Base-by-base conservation (phyloP, 1,140 invertebrate species). In the Eumaeus atala region DNA sequence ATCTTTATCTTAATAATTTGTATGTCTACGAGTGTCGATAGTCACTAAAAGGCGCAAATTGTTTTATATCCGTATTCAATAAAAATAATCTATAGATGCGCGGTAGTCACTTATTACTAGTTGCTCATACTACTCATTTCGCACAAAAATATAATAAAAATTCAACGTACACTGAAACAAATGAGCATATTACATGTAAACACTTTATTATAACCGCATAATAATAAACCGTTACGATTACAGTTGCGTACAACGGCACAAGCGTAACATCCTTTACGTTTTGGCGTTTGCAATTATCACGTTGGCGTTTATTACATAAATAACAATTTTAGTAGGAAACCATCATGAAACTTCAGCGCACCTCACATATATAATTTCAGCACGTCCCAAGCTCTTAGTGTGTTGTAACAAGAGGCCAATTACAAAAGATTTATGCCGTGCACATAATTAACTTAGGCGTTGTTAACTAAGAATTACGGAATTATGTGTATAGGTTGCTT, bases 401-500 rank as follows among this genome's bases (percentile, higher is more conserved):
- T 85, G 80, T 74, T 81, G 82, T 75, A 86, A 86, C 80, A 80
- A 68, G 82, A 86, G 77, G 77, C 82, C 82, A 86, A 86, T 86
- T 86, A 86, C 82, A 66, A 86, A 82, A 86, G 82, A 86, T 86
- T 86, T 86, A 86, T 86, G 77, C 72, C 68, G 66, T 68, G 75
- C 81, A 81, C 74, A 82, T 86, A 86, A 86, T 86, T 86, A 86
- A 84, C 82, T 86, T 82, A 81, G 81, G 77, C 74, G 72, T 82
- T 71, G 75, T 77, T 82, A 79, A 79, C 77, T 74, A 73, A 78
- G 81, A 79, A 82, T 78, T 71, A 76, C 75, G 73, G 74, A 84
- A 80, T 75, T 69, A 70, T 73, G 58, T 47, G 61, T 59, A 58
- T 61, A 42, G 21, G 21, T 28, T 28, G 21, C 21, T 28, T 28